Conservation (phyloP, 2,797 vertebrate genomes). For the Peromyscus eremicus region DNA sequence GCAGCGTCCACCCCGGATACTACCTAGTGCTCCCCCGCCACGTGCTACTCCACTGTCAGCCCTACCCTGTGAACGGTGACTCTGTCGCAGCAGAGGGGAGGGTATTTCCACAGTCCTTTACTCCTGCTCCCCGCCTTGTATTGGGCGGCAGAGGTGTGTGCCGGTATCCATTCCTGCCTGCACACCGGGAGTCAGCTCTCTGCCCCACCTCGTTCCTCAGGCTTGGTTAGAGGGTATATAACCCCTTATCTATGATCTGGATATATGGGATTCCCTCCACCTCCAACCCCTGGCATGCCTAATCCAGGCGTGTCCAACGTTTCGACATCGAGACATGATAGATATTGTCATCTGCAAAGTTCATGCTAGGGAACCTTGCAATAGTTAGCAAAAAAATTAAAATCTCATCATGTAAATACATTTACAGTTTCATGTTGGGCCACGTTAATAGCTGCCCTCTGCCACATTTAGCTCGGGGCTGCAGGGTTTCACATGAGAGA, state of each 20-base stretch:
- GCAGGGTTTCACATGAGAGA: background rate
- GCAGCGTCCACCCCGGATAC: too few species aligned
- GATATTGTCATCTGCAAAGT: background rate
- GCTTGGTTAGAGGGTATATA: background rate
- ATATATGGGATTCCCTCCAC: background rate
- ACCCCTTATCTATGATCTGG: background rate
- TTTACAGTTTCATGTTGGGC: background rate
- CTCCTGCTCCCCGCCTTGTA: background rate
- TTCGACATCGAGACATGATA: background rate
- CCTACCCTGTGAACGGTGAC: background rate
- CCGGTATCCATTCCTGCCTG: background rate
- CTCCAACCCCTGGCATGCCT: background rate
- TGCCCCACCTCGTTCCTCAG: background rate
- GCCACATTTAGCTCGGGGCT: background rate
- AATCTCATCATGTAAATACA: background rate
- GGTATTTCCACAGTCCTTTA: background rate
- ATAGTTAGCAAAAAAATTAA: background rate
- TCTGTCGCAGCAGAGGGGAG: background rate
- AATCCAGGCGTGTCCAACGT: background rate
- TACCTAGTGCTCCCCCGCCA: background rate
- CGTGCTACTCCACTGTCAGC: background rate
- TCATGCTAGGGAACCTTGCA: background rate
- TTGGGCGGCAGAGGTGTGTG: background rate
- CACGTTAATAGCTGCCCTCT: background rate
- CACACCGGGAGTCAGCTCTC: background rate